Evolutionary conservation across 2,113 vertebrate genomes (phyloP), one percentile per base, ranked within the genome.

Genomic region (Xyrauchen texanus): DNA sequence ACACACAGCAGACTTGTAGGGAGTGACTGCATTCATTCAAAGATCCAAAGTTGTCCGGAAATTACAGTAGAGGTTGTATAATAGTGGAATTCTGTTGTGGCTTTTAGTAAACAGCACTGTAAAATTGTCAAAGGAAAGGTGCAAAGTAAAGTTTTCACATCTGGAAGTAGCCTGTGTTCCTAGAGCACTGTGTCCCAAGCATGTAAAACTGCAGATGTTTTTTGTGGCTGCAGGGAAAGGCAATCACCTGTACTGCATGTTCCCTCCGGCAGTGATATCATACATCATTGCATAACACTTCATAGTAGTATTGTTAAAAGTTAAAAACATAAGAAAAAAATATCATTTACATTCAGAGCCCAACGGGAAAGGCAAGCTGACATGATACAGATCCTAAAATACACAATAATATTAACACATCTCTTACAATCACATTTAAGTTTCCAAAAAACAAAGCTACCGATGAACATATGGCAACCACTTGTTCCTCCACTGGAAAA

Each of bases 401-500:
- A 61, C 64, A 76, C 77, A 13, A 34, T 21, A 60, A 72, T 51
- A 76, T 82, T 77, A 77, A 55, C 57, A 62, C 71, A 76, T 76
- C 64, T 65, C 8, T 53, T 58, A 72, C 52, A 15, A 45, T 58
- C n/a, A 7, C 6, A 58, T 15, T 58, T 58, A 58, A 58, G 55
- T 58, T 66, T 47, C 63, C 71, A 51, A 76, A 69, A 45, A 13
- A 52, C 15, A 15, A 21, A 53, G 72, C 72, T 45, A 77, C 80
- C 0, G 65, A 53, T 2, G 12, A 72, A 86, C 82, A 82, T 84
- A 60, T 84, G 82, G 69, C 42, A 62, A 77, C 82, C 62, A 69
- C 72, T 78, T 84, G 72, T 34, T 45, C 8, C 4, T 69, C 15
- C 63, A 42, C 68, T 62, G 68, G 53, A 57, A 82, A 63, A 84